Evolutionary conservation across 2,113 vertebrate species (phyloP).

Genomic region (Hypanus sabinus): DNA sequence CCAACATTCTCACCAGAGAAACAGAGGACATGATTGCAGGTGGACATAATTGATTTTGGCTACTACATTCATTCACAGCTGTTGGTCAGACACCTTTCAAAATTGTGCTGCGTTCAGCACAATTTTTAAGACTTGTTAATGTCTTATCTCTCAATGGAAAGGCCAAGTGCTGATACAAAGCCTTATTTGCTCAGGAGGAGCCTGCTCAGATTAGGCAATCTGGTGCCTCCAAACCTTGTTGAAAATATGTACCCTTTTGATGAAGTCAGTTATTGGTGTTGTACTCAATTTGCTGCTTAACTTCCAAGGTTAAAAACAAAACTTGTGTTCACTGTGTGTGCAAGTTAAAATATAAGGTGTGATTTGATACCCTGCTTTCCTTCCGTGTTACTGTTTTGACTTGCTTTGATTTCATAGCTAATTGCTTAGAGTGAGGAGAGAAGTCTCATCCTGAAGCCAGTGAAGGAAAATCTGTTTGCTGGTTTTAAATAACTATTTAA

Average conservation of each 20-base stretch:
- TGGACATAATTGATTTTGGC: neutral
- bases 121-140: constrained; percentile 9
- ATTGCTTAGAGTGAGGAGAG: neutral
- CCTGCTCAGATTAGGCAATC: constrained; percentile 1
- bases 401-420: neutral
- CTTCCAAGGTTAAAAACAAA: neutral
- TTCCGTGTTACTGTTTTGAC: neutral
- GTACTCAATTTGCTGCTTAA: neutral
- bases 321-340: neutral
- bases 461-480: neutral
- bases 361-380: neutral
- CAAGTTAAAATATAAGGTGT: neutral
- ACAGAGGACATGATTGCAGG: neutral
- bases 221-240: neutral
- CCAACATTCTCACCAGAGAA: neutral
- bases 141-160: neutral
- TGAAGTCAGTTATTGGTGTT: neutral
- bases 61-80: neutral
- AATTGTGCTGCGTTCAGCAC: constrained; percentile 31
- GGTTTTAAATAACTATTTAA: neutral
- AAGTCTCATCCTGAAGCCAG: neutral
- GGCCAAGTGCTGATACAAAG: neutral
- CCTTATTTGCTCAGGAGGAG: neutral
- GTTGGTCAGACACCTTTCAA: constrained; percentile 1
- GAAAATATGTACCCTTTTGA: neutral